These are phyloP conservation scores for Myrmecophaga tridactyla DNA, from an alignment of 2,113 vertebrate species.

Conservation along the genomic window DNA sequence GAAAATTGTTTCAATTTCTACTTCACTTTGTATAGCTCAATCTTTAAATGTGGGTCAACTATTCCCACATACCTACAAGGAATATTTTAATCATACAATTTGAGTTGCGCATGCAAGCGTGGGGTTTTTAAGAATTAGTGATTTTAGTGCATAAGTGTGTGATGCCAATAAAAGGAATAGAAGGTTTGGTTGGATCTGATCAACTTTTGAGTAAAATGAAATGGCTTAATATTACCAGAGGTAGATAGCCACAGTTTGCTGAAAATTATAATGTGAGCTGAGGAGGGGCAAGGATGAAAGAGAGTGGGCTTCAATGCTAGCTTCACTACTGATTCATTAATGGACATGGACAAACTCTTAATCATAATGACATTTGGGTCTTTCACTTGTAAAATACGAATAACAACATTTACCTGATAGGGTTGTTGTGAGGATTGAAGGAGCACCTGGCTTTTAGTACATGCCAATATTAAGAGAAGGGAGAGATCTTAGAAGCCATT, in stretches of 20 bases:
- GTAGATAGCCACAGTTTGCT: not conserved
- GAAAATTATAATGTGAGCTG: not conserved
- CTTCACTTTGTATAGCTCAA: no score
- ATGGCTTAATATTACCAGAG: not conserved
- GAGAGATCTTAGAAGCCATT: not conserved
- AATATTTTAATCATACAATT: not conserved
- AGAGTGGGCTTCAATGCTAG: not conserved
- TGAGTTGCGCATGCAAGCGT: not conserved
- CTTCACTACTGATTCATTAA: not conserved
- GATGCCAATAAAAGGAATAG: not conserved
- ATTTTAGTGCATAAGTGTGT: not conserved
- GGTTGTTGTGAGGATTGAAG: not conserved
- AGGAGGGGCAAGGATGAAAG: not conserved
- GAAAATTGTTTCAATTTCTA: not conserved
- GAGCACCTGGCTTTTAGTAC: not conserved
- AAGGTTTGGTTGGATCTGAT: not conserved
- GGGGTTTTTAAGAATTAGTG: not conserved
- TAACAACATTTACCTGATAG: not conserved
- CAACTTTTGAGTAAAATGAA: not conserved
- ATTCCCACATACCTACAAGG: not conserved
- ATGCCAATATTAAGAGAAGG: not conserved
- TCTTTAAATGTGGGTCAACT: not conserved
- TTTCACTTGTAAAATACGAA: not conserved
- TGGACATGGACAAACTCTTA: not conserved
- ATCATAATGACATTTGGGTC: not conserved